Evolutionary conservation across 2,797 vertebrate genomes (phyloP), one percentile per base, ranked within the genome.

Genomic region (Meda fulgida): DNA sequence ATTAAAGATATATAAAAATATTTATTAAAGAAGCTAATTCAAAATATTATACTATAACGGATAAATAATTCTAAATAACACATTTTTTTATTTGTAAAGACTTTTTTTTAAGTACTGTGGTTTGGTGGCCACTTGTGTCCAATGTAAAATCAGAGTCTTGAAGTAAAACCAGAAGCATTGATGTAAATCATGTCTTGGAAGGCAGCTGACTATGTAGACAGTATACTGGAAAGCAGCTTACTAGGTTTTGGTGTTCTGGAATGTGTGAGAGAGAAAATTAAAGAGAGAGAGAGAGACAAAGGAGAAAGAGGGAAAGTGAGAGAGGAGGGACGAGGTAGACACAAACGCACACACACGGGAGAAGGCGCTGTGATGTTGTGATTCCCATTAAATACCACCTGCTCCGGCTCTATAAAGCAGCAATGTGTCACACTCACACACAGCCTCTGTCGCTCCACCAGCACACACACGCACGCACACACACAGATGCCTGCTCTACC

Each of bases 371-470:
- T 87, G 86, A 88, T 90, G 85, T 85, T 89, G 85, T 85, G 85
- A 89, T 84, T 87, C 77, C 88, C 90, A 91, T 91, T 90, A 91
- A 90, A 91, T 78, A 83, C 89, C 89, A 91, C 89, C 90, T 92
- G 89, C 89, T 90, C 87, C 67, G 34, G 88, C 84, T 85, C 84
- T 89, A 89, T 90, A 92, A 90, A 86, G 85, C 85, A 88, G 87
- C 81, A 81, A 87, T 85, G 89, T 85, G 66, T 88, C 87, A 86
- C 75, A 67, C 82, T 87, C 87, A 84, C 86, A 87, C 84, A 86
- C 85, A 73, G 65, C 67, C 81, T 83, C 89, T 84, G 82, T 84
- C 83, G 84, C 80, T 87, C 80, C 75, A 85, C 80, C 80, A 81
- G 78, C 72, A 85, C 80, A 88, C 36, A 58, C 75, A 80, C 40